Base-by-base conservation (phyloP, 2,797 vertebrate species). In the Cirrhinus molitorella region DNA sequence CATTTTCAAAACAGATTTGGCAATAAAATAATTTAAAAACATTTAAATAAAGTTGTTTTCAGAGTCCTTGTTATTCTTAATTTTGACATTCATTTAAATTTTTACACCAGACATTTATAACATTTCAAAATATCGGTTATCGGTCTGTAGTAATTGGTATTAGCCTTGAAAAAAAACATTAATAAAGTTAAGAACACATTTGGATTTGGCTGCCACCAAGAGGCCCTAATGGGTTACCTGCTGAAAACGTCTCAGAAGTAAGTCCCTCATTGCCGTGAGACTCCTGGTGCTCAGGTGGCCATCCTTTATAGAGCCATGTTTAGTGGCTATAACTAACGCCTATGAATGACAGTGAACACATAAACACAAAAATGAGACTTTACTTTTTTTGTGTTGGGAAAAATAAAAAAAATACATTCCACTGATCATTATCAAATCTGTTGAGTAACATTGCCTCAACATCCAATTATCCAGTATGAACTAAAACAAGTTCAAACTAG, bases 281-380 rank as follows among this genome's bases (percentile, higher is more conserved):
- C 92, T 96, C 8, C 86, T 94, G 75, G 96, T 95, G 91, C 94
- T 96, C 85, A 99, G 95, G 82, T 97, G 94, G 89, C 96, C 95
- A 86, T 97, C 95, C 81, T 93, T 93, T 74, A 99, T 94, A 31
- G 93, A 89, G 16, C 88, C 91, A 90, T 97, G 88, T 90, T 88
- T 93, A 66, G 95, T 92, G 84, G 97, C 95, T 81, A 94, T 31
- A 83, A 93, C 81, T 90, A 99, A 90, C 23, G 97, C 97, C 98
- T 99, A 90, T n/a, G 9, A n/a, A 49, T 7, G 11, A 21, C 1
- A 59, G 16, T 43, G 40, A 76, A 77, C 23, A 40, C 34, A 28
- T 34, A 17, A 68, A n/a, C 16, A 66, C 17, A 34, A 21, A 66
- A 37, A 11, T 23, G 2, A 10, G 7, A 74, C 37, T 5, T 37